phyloP scores from a whole-genome alignment of 2,888 invertebrate genomes.

The Antitype chi region DNA sequence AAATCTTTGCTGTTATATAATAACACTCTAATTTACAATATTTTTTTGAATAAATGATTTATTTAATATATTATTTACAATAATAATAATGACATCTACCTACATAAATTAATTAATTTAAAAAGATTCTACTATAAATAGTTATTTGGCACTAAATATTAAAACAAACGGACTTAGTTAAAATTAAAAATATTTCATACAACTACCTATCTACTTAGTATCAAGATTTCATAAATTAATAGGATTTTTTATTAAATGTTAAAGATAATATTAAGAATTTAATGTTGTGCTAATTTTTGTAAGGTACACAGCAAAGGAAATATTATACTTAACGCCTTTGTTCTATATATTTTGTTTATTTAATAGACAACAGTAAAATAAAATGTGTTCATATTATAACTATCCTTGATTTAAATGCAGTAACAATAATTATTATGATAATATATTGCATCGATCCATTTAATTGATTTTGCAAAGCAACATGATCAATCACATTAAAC shows the following conservation, averaged over 20 bases:
- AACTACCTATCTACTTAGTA: slow-evolving; percentile 70
- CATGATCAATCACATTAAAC: neutral
- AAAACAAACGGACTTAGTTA: slow-evolving; percentile 63
- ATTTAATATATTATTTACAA: slow-evolving; percentile 64
- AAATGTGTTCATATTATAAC: neutral
- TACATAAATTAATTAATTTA: slow-evolving; percentile 66
- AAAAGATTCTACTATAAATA: slow-evolving; percentile 67
- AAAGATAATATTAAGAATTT: slow-evolving; percentile 42
- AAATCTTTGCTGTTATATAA: slow-evolving; percentile 57
- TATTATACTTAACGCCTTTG: slow-evolving; percentile 20
- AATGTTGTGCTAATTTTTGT: slow-evolving; percentile 63
- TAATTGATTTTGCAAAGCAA: neutral
- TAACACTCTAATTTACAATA: slow-evolving; percentile 64
- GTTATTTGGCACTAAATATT: slow-evolving; percentile 74
- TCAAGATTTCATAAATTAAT: slow-evolving; percentile 63
- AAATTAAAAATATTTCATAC: slow-evolving; percentile 68
- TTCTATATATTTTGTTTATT: slow-evolving; percentile 18
- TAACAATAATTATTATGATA: neutral
- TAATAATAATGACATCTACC: slow-evolving; percentile 51
- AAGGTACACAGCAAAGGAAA: slow-evolving; percentile 45
- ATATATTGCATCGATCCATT: neutral
- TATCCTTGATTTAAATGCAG: slow-evolving; percentile 5
- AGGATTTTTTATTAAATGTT: slow-evolving; percentile 54
- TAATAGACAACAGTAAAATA: slow-evolving; percentile 28
- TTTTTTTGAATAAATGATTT: slow-evolving; percentile 55